A percentile compares a stretch with the other conserved stretches of the same genome.
phyloP scores from a whole-genome alignment of 2,888 invertebrate genomes.

The Leptopilina myrica region DNA sequence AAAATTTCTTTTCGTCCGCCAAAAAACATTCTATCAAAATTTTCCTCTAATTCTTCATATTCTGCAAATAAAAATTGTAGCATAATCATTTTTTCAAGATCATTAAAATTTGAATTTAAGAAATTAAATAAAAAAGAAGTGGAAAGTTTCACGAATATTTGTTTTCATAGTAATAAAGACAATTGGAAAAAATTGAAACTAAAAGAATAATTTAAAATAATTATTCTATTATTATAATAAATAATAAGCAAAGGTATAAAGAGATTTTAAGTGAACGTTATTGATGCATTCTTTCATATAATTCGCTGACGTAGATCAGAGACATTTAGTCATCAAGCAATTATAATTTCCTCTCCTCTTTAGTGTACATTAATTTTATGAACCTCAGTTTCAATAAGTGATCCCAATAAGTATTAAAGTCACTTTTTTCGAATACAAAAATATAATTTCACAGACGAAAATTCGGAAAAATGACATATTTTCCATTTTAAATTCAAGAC shows the following conservation, averaged over 20 bases:
- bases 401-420: background rate
- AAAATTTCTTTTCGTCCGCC: no score
- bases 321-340: slow-evolving; percentile 11
- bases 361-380: background rate
- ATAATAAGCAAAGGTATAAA: background rate
- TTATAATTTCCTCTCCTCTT: slow-evolving; percentile 3
- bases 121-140: no score
- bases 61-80: no score
- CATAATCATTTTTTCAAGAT: no score
- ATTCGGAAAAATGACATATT: no score
- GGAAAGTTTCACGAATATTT: no score
- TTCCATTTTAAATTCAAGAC: no score
- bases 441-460: no score
- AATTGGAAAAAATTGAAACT: background rate
- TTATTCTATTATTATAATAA: background rate
- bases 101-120: background rate
- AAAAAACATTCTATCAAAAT: no score
- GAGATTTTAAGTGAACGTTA: slow-evolving; percentile 26
- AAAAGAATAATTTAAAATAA: background rate
- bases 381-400: background rate
- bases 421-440: no score
- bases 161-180: background rate
- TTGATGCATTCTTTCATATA: slow-evolving; percentile 33
- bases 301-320: slow-evolving; percentile 21
- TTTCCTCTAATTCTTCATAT: no score